Evolutionary conservation across 2,888 invertebrate species (phyloP), one percentile per base, ranked within the genome.

Genomic region (Cryptus viduatorius): DNA sequence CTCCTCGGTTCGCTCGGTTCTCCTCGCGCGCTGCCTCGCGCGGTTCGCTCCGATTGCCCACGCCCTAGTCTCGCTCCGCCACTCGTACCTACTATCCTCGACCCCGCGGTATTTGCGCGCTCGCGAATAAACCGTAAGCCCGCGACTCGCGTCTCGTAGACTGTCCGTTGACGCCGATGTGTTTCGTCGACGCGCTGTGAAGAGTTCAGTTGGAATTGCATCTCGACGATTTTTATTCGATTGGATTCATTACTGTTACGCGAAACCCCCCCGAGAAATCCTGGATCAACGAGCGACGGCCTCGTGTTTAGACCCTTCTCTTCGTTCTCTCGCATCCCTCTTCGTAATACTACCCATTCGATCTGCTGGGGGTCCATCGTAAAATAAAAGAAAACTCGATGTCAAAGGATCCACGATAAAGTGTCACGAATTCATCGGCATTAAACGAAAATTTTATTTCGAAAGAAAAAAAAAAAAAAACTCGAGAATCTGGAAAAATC

Each of bases 31-130:
- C 72, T 77, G 78, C 72, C 86, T 86, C 86, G 83, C 86, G 86
- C 86, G 87, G 84, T 83, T 86, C 83, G 81, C 86, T 87, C 78
- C 83, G 85, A 88, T 89, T 89, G 90, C 89, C 91, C 89, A 92
- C 91, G 91, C 91, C 91, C 91, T 89, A 89, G 89, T 84, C 88
- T 87, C 80, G 85, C 79, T 77, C 79, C 82, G 85, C 79, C 79
- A 65, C 85, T 85, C 71, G 79, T 82, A 81, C 81, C 61, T 42
- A 48, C 48, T 46, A 14, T 77, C 44, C 59, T 71, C 42, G 31
- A 29, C 44, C 53, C 53, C 53, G 56, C 72, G 56, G 16, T 37
- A 16, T 77, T 42, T 42, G 44, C 53, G 16, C 65, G 37, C 53
- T 37, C 65, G 42, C 65, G 29, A 53, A 48, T 46, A 48, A 69